Conservation (phyloP, 2,888 invertebrate species). For the Cynaeus angustus region DNA sequence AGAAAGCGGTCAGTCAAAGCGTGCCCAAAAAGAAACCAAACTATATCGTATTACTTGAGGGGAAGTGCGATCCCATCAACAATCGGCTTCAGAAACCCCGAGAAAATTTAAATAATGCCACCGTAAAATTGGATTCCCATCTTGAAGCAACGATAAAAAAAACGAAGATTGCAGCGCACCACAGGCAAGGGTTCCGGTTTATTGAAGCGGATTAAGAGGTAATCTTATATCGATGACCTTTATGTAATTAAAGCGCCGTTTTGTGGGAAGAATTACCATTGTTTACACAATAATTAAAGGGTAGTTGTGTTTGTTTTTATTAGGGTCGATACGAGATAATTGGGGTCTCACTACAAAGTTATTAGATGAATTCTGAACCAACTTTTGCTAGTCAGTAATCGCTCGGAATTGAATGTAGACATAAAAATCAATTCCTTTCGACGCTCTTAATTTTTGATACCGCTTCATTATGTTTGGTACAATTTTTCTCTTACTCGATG, state of each 20-base stretch:
- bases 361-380: no score
- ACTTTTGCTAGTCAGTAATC: no score
- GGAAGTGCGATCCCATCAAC: conserved; percentile 23
- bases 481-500: conserved; percentile 17
- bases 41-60: conserved; percentile 17
- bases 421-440: conserved; percentile 1
- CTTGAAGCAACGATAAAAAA: conserved; percentile 18
- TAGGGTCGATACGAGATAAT: not conserved
- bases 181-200: conserved; percentile 18
- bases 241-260: conserved; percentile 7
- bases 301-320: conserved; percentile 5
- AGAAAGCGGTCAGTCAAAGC: conserved; percentile 37
- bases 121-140: conserved; percentile 31
- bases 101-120: conserved; percentile 33
- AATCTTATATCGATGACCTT: conserved; percentile 30
- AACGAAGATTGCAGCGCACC: conserved; percentile 11
- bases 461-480: conserved; percentile 6
- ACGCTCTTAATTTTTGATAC: not conserved
- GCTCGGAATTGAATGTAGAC: no score
- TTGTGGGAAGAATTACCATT: conserved; percentile 1
- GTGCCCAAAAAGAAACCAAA: conserved; percentile 25
- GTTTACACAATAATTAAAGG: not conserved
- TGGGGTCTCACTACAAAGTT: not conserved
- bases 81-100: not conserved
- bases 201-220: conserved; percentile 14